These are phyloP conservation scores for Bursaphelenchus okinawaensis DNA, from an alignment of 2,888 invertebrate species.

Conservation along the genomic window DNA sequence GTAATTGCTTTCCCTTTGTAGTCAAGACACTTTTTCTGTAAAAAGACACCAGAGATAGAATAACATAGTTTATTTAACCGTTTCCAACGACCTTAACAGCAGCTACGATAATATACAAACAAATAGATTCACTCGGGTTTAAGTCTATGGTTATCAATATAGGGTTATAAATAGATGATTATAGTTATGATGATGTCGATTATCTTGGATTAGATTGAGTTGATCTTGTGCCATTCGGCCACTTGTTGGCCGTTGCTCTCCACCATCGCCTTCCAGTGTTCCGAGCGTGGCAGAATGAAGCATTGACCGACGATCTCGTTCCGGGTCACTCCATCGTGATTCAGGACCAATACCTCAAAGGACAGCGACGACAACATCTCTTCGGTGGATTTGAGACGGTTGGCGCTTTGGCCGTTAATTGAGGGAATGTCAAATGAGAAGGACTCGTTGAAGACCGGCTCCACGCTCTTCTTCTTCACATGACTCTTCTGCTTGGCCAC, in stretches of 20 bases:
- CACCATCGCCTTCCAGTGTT: conserved; percentile 93
- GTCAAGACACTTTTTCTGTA: too few relatives aligned
- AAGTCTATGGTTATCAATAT: too few relatives aligned
- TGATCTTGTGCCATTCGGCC: not conserved
- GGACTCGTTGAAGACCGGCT: conserved; percentile 97
- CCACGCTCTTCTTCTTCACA: conserved; percentile 91
- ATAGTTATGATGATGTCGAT: not conserved
- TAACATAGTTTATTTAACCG: not conserved
- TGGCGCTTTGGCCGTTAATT: conserved; percentile 7
- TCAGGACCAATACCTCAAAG: conserved; percentile 79
- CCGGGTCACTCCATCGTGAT: conserved; percentile 97
- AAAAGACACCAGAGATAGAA: too few relatives aligned
- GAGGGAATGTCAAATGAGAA: conserved; percentile 64
- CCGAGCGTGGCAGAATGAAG: conserved; percentile 78
- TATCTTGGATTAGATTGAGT: not conserved
- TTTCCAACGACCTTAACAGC: not conserved
- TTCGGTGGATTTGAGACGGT: conserved; percentile 2
- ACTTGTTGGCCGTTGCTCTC: conserved; percentile 93
- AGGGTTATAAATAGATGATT: too few relatives aligned
- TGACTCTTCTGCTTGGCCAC: conserved; percentile 98
- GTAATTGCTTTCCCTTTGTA: too few relatives aligned
- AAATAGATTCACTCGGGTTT: not conserved
- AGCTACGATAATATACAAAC: not conserved
- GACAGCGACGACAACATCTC: conserved; percentile 63
- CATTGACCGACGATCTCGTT: conserved; percentile 95